These are phyloP conservation scores for Tapirus terrestris DNA, from an alignment of 2,113 vertebrate species.

Conservation along the genomic window DNA sequence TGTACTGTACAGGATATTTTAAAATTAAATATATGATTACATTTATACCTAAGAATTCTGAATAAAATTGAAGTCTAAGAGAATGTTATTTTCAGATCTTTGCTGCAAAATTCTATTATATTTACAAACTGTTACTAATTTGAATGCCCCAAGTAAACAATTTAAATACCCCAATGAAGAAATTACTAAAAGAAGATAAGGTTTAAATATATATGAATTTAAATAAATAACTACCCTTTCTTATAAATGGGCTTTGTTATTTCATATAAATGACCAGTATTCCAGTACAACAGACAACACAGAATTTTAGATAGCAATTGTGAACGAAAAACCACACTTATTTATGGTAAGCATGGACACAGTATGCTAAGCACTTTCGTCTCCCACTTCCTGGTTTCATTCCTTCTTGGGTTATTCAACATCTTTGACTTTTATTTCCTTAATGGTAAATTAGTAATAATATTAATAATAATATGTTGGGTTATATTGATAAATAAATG, in stretches of 20 bases:
- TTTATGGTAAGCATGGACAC: not conserved
- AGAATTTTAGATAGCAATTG: not conserved
- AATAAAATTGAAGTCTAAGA: not conserved
- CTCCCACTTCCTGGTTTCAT: not conserved
- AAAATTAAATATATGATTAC: conserved; percentile 35
- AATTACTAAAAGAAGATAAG: not conserved
- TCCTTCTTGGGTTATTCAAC: not conserved
- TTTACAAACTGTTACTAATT: not conserved
- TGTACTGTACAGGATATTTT: not conserved
- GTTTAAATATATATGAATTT: not conserved
- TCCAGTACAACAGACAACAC: not conserved
- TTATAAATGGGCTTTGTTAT: not conserved
- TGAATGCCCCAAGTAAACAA: not conserved
- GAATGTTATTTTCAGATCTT: not conserved
- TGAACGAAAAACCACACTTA: not conserved
- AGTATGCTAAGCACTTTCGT: not conserved
- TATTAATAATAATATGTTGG: not conserved
- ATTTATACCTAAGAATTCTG: conserved; percentile 24
- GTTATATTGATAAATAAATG: not conserved
- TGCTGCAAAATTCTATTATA: conserved; percentile 4
- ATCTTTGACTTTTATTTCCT: not conserved
- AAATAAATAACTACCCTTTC: not conserved
- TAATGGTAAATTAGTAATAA: not conserved
- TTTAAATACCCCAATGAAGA: not conserved
- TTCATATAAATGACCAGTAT: not conserved